phyloP scores from a whole-genome alignment of 2,888 invertebrate species.

The Ophion slaviceki region DNA sequence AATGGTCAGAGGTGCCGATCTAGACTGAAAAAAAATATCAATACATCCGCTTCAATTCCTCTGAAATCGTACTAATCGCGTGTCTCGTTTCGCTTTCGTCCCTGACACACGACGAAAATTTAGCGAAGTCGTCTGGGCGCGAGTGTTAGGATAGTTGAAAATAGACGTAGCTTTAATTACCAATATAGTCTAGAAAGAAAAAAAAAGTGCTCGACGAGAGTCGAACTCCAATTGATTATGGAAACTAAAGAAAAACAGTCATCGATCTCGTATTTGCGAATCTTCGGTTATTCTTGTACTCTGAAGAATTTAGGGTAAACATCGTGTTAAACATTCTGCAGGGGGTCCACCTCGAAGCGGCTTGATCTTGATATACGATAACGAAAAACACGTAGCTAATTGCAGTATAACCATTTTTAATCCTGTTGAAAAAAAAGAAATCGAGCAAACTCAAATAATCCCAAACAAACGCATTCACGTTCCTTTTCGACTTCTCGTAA shows the following conservation, averaged over 20 bases:
- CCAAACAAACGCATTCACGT: neutral
- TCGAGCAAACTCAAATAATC: neutral
- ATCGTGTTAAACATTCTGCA: neutral
- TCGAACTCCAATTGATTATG: constrained; percentile 31
- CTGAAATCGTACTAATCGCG: neutral
- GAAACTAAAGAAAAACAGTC: constrained; percentile 23
- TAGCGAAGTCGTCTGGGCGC: constrained; percentile 27
- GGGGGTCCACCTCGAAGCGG: neutral
- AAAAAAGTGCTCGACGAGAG: constrained; percentile 21
- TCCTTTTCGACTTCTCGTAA: neutral
- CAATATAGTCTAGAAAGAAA: constrained; percentile 44
- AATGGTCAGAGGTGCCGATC: neutral
- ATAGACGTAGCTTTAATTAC: constrained; percentile 55
- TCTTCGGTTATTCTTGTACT: constrained; percentile 9
- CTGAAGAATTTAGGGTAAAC: neutral
- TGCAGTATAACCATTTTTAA: too few relatives aligned
- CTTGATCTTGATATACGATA: neutral
- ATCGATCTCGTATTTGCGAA: constrained; percentile 28
- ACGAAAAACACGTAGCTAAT: too few relatives aligned
- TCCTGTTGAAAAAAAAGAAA: neutral
- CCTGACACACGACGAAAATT: constrained; percentile 1
- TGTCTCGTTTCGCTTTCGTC: constrained; percentile 14
- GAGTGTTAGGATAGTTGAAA: constrained; percentile 43
- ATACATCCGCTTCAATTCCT: neutral
- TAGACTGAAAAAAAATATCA: neutral